Percentiles rank a stretch among this genome's conserved stretches.
phyloP scores from a whole-genome alignment of 2,797 vertebrate species.

The Pangasius larnaudii region DNA sequence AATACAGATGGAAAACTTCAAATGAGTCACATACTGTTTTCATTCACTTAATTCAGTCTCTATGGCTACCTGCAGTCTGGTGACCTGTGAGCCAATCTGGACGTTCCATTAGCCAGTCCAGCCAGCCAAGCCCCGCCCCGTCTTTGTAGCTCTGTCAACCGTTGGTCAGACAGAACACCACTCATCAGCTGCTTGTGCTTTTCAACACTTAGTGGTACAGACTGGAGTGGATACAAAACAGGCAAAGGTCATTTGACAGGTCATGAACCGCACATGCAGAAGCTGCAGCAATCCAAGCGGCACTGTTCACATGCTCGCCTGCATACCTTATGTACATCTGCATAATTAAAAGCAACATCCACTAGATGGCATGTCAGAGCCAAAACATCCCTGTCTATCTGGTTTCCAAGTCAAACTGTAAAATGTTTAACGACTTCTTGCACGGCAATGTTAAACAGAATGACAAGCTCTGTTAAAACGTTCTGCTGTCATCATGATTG shows the following conservation, averaged over 20 bases:
- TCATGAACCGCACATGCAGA: background rate
- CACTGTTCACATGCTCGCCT: background rate
- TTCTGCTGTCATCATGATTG: background rate
- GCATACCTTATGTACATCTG: background rate
- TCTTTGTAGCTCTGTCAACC: constrained; percentile 83
- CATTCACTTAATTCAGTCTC: constrained; percentile 8
- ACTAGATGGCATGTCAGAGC: background rate
- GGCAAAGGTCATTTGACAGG: background rate
- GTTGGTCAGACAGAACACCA: constrained; percentile 83
- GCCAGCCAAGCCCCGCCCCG: constrained; percentile 87
- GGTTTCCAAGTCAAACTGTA: background rate
- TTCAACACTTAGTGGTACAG: constrained; percentile 72
- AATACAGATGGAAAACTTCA: background rate
- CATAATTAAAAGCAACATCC: background rate
- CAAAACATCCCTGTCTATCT: background rate
- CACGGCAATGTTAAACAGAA: background rate
- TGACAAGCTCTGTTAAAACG: background rate
- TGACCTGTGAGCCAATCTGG: constrained; percentile 75
- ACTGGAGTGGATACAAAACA: constrained; percentile 64
- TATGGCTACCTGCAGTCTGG: constrained; percentile 82
- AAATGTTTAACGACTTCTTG: background rate
- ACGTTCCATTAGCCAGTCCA: constrained; percentile 72
- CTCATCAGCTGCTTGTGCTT: constrained; percentile 82
- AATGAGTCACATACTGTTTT: constrained; percentile 25
- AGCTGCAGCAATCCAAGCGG: background rate